These are phyloP conservation scores for Athalia rosae DNA, from an alignment of 2,888 invertebrate genomes.

Conservation along the genomic window DNA sequence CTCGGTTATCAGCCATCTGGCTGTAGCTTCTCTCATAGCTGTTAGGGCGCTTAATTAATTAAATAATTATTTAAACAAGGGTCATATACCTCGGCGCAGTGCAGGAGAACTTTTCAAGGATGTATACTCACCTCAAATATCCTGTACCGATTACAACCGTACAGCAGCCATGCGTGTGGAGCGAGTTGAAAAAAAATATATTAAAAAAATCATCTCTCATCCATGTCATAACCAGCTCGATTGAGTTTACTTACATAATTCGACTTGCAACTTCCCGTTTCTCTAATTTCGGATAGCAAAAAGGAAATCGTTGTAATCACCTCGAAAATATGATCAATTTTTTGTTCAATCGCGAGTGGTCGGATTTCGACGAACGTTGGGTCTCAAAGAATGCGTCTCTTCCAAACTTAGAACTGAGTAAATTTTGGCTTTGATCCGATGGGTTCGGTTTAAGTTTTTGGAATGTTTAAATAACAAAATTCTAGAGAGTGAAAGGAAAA, in stretches of 20 bases:
- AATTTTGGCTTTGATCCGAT: too few species aligned
- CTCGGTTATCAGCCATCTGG: slow-evolving; percentile 41
- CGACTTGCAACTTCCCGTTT: not conserved
- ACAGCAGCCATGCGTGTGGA: not conserved
- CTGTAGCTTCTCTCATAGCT: slow-evolving; percentile 43
- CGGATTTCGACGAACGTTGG: too few species aligned
- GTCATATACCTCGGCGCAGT: slow-evolving; percentile 17
- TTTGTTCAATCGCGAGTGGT: too few species aligned
- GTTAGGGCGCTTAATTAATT: slow-evolving; percentile 40
- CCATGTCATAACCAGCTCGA: too few species aligned
- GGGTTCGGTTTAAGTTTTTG: too few species aligned
- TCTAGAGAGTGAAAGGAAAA: too few species aligned
- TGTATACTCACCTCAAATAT: not conserved
- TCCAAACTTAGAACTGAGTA: too few species aligned
- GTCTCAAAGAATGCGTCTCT: too few species aligned
- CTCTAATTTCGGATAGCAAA: not conserved
- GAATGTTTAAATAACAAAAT: too few species aligned
- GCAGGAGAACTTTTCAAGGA: slow-evolving; percentile 24
- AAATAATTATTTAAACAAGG: slow-evolving; percentile 44
- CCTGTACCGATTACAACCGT: not conserved
- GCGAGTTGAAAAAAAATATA: slow-evolving; percentile 20
- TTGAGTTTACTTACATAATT: too few species aligned
- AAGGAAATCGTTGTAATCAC: too few species aligned
- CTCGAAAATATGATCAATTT: too few species aligned
- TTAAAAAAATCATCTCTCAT: not conserved